Evolutionary conservation across 1,140 invertebrate genomes (phyloP).

Genomic region (Achatina immaculata): DNA sequence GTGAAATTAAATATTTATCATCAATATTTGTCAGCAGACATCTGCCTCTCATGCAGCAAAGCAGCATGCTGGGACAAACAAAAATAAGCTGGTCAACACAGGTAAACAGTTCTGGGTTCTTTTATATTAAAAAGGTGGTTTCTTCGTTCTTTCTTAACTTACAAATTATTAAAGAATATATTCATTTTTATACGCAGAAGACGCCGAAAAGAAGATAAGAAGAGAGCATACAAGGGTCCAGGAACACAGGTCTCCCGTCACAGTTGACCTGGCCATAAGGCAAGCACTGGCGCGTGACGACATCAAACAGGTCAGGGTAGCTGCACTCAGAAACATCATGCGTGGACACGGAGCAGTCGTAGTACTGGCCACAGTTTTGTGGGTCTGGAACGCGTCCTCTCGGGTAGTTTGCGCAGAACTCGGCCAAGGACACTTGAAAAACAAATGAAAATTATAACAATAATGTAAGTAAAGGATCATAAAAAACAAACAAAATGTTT

Average conservation of each 20-base stretch:
- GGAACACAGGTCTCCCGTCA: slow-evolving; percentile 39
- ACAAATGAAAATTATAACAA: slow-evolving; percentile 21
- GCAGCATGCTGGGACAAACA: too few species aligned
- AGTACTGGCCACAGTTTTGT: slow-evolving; percentile 61
- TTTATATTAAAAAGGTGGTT: background rate
- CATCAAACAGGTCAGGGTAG: slow-evolving; percentile 56
- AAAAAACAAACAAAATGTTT: background rate
- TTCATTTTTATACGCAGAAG: too few species aligned
- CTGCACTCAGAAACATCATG: slow-evolving; percentile 57
- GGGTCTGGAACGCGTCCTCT: slow-evolving; percentile 53
- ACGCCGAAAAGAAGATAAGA: background rate
- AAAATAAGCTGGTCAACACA: too few species aligned
- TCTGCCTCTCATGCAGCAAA: too few species aligned
- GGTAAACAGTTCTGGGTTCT: too few species aligned
- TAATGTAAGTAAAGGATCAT: background rate
- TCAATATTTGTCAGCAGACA: too few species aligned
- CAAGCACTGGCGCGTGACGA: slow-evolving; percentile 43
- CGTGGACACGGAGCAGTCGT: slow-evolving; percentile 54
- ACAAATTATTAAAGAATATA: background rate
- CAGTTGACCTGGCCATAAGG: slow-evolving; percentile 54
- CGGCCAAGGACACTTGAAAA: slow-evolving; percentile 50
- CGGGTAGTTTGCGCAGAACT: slow-evolving; percentile 53
- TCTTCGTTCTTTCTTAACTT: too few species aligned
- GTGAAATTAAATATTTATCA: too few species aligned
- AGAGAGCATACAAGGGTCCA: slow-evolving; percentile 35